Conservation (phyloP, 2,797 vertebrate genomes). For the Ceryle rudis region DNA sequence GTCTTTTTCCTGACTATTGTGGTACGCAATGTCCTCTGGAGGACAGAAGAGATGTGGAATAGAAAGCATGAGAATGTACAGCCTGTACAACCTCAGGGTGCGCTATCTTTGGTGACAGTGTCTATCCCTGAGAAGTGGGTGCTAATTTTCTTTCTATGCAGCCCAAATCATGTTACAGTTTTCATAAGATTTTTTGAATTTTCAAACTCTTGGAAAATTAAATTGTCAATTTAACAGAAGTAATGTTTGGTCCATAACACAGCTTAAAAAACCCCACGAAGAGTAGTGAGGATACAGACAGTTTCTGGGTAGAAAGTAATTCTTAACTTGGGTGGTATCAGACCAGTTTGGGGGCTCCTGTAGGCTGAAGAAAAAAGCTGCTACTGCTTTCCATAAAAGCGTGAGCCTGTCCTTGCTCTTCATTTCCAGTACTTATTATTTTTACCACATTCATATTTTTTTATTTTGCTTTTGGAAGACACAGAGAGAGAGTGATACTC, state of each 20-base stretch:
- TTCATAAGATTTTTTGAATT: neutral
- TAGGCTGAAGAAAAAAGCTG: neutral
- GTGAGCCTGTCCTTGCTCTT: conserved; percentile 31
- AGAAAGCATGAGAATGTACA: neutral
- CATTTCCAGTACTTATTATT: conserved; percentile 50
- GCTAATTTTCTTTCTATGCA: neutral
- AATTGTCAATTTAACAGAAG: neutral
- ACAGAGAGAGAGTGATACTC: conserved; percentile 28
- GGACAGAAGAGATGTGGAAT: neutral
- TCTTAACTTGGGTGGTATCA: neutral
- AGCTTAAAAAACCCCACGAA: neutral
- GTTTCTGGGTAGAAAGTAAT: neutral
- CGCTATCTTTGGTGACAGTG: neutral
- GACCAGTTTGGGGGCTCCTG: neutral
- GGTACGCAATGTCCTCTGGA: accelerated
- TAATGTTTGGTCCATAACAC: neutral
- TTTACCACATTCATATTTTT: conserved; percentile 64
- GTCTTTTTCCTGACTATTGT: neutral
- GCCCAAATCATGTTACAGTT: accelerated
- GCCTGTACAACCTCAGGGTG: neutral
- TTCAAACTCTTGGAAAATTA: neutral
- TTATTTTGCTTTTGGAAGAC: conserved; percentile 65
- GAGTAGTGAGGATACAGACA: neutral
- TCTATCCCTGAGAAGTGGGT: neutral
- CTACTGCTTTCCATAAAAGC: conserved; percentile 28